These are phyloP conservation scores for Pogonognathellus flavescens DNA, from an alignment of 1,140 invertebrate genomes.

Conservation along the genomic window DNA sequence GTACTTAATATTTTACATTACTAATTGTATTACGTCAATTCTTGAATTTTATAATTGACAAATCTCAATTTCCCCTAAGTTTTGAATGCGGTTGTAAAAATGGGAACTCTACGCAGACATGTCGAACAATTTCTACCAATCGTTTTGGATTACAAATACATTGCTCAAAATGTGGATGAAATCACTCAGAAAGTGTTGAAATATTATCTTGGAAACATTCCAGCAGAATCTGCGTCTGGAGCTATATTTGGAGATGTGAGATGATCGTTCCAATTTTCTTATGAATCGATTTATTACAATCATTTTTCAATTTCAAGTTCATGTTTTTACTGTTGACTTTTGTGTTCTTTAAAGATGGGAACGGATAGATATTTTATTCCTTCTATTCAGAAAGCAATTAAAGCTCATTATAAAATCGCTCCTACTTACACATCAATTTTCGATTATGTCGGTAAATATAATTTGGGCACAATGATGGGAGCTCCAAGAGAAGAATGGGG, in stretches of 20 bases:
- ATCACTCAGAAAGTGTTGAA: conserved; percentile 52
- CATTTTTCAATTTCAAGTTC: background rate
- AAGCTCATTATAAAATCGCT: conserved; percentile 54
- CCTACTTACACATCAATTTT: conserved; percentile 61
- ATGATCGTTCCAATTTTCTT: background rate
- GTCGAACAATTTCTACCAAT: conserved; percentile 47
- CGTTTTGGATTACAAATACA: conserved; percentile 59
- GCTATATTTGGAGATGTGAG: conserved; percentile 12
- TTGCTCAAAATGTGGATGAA: background rate
- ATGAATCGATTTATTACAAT: background rate
- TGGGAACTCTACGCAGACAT: conserved; percentile 42
- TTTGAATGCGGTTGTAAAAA: conserved; percentile 51
- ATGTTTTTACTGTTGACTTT: background rate
- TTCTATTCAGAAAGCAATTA: conserved; percentile 52
- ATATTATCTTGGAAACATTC: conserved; percentile 55
- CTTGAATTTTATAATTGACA: background rate
- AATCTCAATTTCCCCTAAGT: background rate
- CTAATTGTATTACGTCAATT: background rate
- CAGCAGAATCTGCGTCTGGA: conserved; percentile 4
- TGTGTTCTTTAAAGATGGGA: conserved; percentile 50
- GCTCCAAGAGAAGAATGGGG: conserved; percentile 59
- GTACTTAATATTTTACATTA: background rate
- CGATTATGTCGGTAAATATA: conserved; percentile 55
- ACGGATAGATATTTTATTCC: conserved; percentile 57
- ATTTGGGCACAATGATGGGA: conserved; percentile 55